Conservation (phyloP, 2,113 vertebrate genomes). For the Sturnira hondurensis region DNA sequence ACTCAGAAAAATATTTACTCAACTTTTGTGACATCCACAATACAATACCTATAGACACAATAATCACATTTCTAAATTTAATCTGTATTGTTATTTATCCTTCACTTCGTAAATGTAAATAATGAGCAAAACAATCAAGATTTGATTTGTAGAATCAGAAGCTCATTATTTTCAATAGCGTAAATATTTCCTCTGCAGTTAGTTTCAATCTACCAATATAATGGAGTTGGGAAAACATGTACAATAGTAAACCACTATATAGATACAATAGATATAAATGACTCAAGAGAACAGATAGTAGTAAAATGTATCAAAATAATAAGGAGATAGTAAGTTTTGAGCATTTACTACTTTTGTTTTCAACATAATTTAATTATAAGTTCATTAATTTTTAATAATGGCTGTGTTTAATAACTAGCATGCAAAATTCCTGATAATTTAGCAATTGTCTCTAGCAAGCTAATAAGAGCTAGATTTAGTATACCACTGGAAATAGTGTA, state of each 20-base stretch:
- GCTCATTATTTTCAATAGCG: background rate
- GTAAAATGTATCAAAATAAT: background rate
- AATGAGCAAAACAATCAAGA: background rate
- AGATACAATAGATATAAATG: background rate
- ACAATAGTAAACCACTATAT: background rate
- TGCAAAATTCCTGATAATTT: background rate
- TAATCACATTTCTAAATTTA: background rate
- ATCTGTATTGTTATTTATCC: background rate
- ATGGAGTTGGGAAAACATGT: background rate
- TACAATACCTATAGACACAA: background rate
- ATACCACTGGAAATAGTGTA: background rate
- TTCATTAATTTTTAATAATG: background rate
- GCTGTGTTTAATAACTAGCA: background rate
- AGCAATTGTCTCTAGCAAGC: background rate
- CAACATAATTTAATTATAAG: background rate
- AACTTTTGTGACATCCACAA: background rate
- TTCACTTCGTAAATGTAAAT: background rate
- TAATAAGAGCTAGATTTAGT: background rate
- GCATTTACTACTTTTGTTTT: background rate
- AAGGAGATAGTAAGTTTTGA: background rate
- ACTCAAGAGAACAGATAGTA: background rate
- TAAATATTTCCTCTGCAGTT: background rate
- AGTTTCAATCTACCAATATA: background rate
- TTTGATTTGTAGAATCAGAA: constrained; percentile 3
- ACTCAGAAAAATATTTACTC: background rate